Percentiles rank a stretch among this genome's conserved stretches.
Conservation (phyloP, 2,797 vertebrate species). For the Gadopsis marmoratus region DNA sequence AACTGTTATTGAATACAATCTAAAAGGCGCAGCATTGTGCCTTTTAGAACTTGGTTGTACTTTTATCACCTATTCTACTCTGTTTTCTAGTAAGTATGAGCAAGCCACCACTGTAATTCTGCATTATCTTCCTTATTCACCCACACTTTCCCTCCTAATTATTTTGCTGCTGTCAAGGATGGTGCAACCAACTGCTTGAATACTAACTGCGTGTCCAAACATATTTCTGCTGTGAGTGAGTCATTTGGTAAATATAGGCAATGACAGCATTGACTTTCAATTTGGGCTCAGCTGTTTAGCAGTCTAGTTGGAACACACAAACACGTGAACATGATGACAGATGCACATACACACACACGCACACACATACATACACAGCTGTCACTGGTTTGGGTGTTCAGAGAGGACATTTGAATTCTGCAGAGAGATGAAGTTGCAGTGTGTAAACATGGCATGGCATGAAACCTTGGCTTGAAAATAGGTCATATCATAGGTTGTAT, state of each 20-base stretch:
- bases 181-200: slow-evolving; percentile 69
- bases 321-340: slow-evolving; percentile 57
- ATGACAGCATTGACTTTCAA: slow-evolving; percentile 79
- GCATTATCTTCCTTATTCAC: slow-evolving; percentile 43
- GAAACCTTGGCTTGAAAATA: slow-evolving; percentile 64
- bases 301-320: slow-evolving; percentile 72
- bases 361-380: slow-evolving; percentile 51
- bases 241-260: slow-evolving; percentile 80
- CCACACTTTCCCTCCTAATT: slow-evolving; percentile 57
- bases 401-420: slow-evolving; percentile 65
- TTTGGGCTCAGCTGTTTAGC: slow-evolving; percentile 83
- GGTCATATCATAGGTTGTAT: slow-evolving; percentile 71
- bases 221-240: slow-evolving; percentile 73
- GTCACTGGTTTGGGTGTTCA: slow-evolving; percentile 62
- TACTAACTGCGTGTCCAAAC: slow-evolving; percentile 74
- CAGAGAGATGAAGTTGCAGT: slow-evolving; percentile 58
- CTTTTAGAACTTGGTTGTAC: slow-evolving; percentile 33
- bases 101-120: slow-evolving; percentile 15
- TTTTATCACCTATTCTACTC: slow-evolving; percentile 23
- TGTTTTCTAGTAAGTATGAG: neutral
- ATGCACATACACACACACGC: slow-evolving; percentile 32
- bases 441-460: slow-evolving; percentile 64
- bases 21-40: slow-evolving; percentile 16
- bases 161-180: slow-evolving; percentile 71
- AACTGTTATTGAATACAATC: slow-evolving; percentile 37